Base-by-base conservation (phyloP, 2,797 vertebrate species). In the Lutra lutra region DNA sequence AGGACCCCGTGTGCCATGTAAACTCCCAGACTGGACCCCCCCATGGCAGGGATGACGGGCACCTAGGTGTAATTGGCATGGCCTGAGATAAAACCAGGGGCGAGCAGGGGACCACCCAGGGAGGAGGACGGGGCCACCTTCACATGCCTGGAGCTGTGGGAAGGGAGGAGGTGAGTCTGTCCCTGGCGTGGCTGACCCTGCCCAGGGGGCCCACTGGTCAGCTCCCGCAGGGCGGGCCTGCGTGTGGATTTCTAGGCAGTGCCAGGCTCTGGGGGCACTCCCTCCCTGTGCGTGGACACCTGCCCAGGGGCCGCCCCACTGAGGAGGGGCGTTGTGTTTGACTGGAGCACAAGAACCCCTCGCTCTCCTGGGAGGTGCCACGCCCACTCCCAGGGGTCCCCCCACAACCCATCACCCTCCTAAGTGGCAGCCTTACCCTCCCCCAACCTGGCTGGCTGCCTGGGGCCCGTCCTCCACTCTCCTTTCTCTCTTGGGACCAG, bases 371-470 rank as follows among this genome's bases (percentile, higher is more conserved):
- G 32, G 91, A 75, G 68, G 56, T 27, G 35, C 46, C 62, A 2
- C 0, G 1, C 17, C n/a, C 77, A 35, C 93, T 96, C 77, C 99
- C 94, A 97, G 95, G 97, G 91, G 91, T 91, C 95, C 98, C 98
- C 98, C 98, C 99, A 97, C 98, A 23, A 5, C 8, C 20, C 62
- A n/a, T 27, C 21, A 2, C 12, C 40, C 27, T 80, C 62, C 6
- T 9, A 70, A 46, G 75, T 43, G 29, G 32, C 58, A 75, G 38
- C n/a, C 38, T 87, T n/a, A 1, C 12, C 32, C 38, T 32, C 38
- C 56, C 56, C 21, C 43, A 10, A 21, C 54, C 54, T 21, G 18
- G 73, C 66, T 32, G 11, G 46, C 14, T 64, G 51, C 21, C 25
- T 27, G 20, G 17, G n/a, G 27, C 21, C 23, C 14, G 46, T 17